A percentile compares a stretch with the other conserved stretches of the same genome.
These are phyloP conservation scores for Drosophila rufa DNA, from an alignment of 1,140 invertebrate species.

Conservation along the genomic window DNA sequence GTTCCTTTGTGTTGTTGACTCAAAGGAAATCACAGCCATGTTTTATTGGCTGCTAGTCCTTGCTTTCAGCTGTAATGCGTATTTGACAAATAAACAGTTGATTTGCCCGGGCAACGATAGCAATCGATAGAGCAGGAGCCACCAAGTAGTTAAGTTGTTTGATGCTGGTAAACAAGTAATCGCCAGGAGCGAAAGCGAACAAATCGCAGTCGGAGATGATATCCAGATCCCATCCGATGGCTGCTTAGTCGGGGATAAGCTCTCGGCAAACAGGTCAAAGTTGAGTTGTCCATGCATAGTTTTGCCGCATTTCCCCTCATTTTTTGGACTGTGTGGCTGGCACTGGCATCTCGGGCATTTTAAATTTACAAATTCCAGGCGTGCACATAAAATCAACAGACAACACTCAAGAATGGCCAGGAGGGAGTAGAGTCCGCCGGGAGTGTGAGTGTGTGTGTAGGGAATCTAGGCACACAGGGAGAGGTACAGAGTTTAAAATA, in stretches of 20 bases:
- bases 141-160: conserved; percentile 81
- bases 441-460: conserved; percentile 5
- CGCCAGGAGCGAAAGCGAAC: conserved; percentile 43
- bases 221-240: conserved; percentile 19
- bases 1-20: conserved; percentile 60
- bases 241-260: conserved; percentile 41
- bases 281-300: conserved; percentile 51
- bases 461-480: conserved; percentile 9
- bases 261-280: conserved; percentile 74
- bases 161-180: conserved; percentile 80
- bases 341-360: conserved; percentile 69
- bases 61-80: conserved; percentile 76
- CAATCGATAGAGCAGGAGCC: conserved; percentile 64
- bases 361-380: conserved; percentile 82
- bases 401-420: conserved; percentile 62
- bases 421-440: conserved; percentile 14
- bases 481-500: neutral
- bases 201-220: conserved; percentile 28
- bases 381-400: conserved; percentile 81
- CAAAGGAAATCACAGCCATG: conserved; percentile 67
- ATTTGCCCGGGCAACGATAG: conserved; percentile 69
- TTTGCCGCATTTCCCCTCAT: conserved; percentile 15
- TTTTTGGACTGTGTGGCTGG: neutral
- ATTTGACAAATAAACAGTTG: conserved; percentile 84
- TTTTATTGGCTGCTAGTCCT: conserved; percentile 67